Conservation (phyloP, 2,113 vertebrate genomes). For the Philantomba maxwellii region DNA sequence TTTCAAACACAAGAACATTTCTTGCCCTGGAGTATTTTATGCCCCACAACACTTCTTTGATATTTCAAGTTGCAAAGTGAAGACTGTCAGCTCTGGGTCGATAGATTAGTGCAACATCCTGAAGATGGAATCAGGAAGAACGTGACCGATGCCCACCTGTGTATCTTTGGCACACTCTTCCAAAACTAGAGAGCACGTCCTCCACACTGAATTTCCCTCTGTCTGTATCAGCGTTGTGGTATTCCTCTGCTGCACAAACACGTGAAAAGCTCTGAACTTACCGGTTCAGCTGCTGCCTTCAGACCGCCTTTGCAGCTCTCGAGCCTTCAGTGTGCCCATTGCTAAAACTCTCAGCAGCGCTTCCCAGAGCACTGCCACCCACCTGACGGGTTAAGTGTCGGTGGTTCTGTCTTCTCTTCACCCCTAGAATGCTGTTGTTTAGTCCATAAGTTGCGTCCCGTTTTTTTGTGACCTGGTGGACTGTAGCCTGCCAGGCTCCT, state of each 20-base stretch:
- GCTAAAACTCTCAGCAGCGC: too few species aligned
- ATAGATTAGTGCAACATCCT: accelerated
- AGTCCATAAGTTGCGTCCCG: not conserved
- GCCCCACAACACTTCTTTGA: not conserved
- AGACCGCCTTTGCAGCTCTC: not conserved
- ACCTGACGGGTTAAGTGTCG: accelerated
- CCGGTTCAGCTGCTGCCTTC: not conserved
- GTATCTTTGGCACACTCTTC: not conserved
- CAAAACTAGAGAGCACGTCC: accelerated
- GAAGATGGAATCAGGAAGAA: too few species aligned
- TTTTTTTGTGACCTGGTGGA: not conserved
- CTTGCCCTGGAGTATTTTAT: not conserved
- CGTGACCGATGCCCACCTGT: accelerated
- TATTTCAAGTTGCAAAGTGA: not conserved
- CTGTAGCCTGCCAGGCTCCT: not conserved
- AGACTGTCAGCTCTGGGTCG: not conserved
- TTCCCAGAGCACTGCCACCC: accelerated
- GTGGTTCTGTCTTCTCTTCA: not conserved
- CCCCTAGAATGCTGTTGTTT: not conserved
- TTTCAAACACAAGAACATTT: not conserved
- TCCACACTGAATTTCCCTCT: accelerated
- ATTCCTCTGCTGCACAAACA: not conserved
- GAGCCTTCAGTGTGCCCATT: too few species aligned
- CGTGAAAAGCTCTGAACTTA: not conserved
- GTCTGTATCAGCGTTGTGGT: not conserved